Conservation (phyloP, 2,797 vertebrate genomes). For the Hapalemur alaotrensis region DNA sequence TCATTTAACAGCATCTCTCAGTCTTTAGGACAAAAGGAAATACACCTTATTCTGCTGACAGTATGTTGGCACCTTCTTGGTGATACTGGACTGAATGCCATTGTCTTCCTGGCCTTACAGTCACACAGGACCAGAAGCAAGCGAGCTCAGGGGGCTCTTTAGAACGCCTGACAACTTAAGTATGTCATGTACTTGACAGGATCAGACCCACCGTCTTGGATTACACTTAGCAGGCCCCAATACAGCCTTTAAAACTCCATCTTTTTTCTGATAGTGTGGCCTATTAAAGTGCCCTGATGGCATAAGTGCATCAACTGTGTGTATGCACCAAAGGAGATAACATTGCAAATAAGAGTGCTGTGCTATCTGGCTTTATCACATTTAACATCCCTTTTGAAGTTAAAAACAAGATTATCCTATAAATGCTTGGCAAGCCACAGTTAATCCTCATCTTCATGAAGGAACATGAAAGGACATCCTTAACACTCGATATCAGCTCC, state of each 20-base stretch:
- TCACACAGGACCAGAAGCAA: neutral
- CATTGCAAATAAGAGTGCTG: slow-evolving; percentile 50
- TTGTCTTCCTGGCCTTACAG: neutral
- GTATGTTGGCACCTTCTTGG: neutral
- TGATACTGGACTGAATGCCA: neutral
- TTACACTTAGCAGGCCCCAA: neutral
- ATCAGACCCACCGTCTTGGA: neutral
- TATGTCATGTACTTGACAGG: neutral
- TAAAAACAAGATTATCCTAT: slow-evolving; percentile 63
- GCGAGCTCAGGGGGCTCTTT: neutral
- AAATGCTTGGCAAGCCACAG: slow-evolving; percentile 43
- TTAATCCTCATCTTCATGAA: slow-evolving; percentile 56
- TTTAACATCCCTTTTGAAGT: slow-evolving; percentile 55
- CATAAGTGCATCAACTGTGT: neutral
- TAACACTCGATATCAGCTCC: neutral
- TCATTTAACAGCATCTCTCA: neutral
- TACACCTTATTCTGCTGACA: neutral
- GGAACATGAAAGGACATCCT: slow-evolving; percentile 35
- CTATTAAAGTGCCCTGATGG: slow-evolving; percentile 25
- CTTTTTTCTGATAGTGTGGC: neutral
- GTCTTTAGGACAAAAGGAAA: neutral
- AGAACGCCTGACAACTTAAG: neutral
- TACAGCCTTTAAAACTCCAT: neutral
- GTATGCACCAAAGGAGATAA: slow-evolving; percentile 48
- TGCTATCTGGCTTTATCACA: slow-evolving; percentile 51